Percentiles rank a stretch among this genome's conserved stretches.
Conservation (phyloP, 2,797 vertebrate species). For the Hippopotamyrus pictus region DNA sequence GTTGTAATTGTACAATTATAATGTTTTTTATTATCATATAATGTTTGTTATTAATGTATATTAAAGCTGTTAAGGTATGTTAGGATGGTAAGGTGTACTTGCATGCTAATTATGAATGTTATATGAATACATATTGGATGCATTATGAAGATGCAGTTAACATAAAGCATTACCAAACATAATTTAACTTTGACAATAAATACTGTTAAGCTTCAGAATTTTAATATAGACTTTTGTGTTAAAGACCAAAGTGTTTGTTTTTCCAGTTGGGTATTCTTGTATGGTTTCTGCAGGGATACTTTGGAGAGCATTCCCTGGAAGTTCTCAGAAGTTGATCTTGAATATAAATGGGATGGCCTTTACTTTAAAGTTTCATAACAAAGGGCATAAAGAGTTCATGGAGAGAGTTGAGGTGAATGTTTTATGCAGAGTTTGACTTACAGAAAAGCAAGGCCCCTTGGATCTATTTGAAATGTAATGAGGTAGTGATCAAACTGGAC, state of each 20-base stretch:
- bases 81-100: background rate
- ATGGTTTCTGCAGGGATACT: background rate
- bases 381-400: background rate
- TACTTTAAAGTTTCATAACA: background rate
- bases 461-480: conserved; percentile 1
- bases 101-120: background rate
- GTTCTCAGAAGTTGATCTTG: background rate
- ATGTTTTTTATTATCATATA: background rate
- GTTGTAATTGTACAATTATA: background rate
- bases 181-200: background rate
- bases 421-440: background rate
- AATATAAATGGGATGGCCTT: background rate
- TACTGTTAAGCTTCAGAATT: background rate
- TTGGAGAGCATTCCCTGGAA: background rate
- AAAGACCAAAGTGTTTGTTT: background rate
- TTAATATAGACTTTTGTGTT: background rate
- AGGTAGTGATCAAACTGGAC: background rate
- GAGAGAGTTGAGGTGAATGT: background rate
- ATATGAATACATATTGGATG: background rate
- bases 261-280: background rate
- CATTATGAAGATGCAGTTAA: background rate
- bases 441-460: background rate
- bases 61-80: background rate
- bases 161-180: background rate
- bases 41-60: background rate